Base-by-base conservation (phyloP, 2,888 invertebrate species). In the Patella pellucida region DNA sequence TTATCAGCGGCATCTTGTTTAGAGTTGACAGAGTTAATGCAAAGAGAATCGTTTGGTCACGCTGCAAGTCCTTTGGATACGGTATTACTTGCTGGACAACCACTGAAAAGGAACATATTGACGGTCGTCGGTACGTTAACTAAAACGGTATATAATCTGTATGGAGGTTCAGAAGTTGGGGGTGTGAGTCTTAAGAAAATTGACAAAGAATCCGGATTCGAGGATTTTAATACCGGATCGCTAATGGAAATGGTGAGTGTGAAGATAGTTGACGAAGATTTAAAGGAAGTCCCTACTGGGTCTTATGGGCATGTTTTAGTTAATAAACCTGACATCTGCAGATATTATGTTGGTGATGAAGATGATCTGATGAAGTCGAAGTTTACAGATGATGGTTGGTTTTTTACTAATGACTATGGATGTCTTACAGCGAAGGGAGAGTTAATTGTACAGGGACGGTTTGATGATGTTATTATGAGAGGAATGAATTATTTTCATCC, bases 401-500 rank as follows among this genome's bases (percentile, higher is more conserved):
- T 31, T 52, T 9, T 62, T n/a, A 74, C 67, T 12, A 74, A 68
- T 41, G 76, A 77, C 71, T 23, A 69, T 11, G 76, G 74, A 12
- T 71, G 54, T 56, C 15, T 74, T 12, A 71, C 54, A n/a, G 51
- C 52, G 2, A 16, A 73, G 2, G 78, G 72, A 1, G 51, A 69
- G 2, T 69, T 78, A 23, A 75, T 69, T 23, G 71, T 78, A 15
- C 11, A 76, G 15, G 72, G 78, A 11, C 71, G 78, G 23, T 51
- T 41, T 15, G 52, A 19, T 0, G 76, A 76, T 31, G 71, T 41
- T 52, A 78, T 78, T 68, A 56, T 62, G 52, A 68, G 73, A 16
- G 78, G 74, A n/a, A n/a, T 50, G 11, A 52, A 54, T 67, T 50
- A 71, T 23, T 51, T 75, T 9, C 70, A 78, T 51, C 78, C 78